Base-by-base conservation (phyloP, 2,113 vertebrate genomes). In the Hippoglossus stenolepis region DNA sequence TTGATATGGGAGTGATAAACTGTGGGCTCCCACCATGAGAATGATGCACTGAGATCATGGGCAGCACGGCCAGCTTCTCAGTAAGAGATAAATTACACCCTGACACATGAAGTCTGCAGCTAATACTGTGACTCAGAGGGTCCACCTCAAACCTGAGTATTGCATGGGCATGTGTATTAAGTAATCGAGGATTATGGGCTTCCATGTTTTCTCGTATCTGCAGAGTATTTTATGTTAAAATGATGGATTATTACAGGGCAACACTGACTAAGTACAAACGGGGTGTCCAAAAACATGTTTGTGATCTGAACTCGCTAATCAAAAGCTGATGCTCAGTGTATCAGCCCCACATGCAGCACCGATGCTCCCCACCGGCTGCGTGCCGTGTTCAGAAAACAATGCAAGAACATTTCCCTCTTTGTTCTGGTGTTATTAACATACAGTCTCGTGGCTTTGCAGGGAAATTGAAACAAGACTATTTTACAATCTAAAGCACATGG, bases 251-350 rank as follows among this genome's bases (percentile, higher is more conserved):
- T 54, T 12, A 63, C 47, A 61, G 23, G n/a, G 51, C 15, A 8
- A 66, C 57, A 58, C 38, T 26, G 40, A 54, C n/a, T 9, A 43
- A 47, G 58, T 45, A 13, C 10, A 72, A 61, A 85, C 17, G 2
- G 49, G 18, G 4, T 20, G 49, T 20, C 47, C 47, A 17, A 17
- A 49, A 49, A 17, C 49, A 51, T 51, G 49, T 51, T 56, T 75
- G 60, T 75, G 79, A 79, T 81, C 63, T 70, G 64, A 68, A 60
- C 43, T 71, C 35, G 8, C 13, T 60, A 66, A 88, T 85, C 63
- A 74, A 83, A 82, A 54, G 57, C 51, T 64, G 43, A 65, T 45
- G 70, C 38, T 9, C 20, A 54, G 51, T 9, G 51, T n/a, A n/a
- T 54, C 20, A n/a, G 8, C 20, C 18, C 51, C 51, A 54, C 51